Evolutionary conservation across 2,888 invertebrate genomes (phyloP).

Genomic region (Coronaproctus castanopsis): DNA sequence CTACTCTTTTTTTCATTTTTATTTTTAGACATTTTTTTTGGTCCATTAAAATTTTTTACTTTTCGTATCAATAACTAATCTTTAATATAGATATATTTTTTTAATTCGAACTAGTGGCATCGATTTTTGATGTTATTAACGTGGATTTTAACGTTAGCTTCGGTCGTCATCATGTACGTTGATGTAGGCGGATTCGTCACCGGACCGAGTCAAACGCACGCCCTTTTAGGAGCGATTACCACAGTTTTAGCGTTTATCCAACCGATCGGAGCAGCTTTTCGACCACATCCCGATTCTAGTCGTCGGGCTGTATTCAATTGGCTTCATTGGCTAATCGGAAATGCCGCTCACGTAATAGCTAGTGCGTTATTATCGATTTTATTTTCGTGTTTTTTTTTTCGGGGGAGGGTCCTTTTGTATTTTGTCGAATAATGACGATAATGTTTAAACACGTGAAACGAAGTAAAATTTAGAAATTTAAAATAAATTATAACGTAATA

Average conservation of each 20-base stretch:
- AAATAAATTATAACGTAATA: no score
- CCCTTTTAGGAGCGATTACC: constrained; percentile 58
- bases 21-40: no score
- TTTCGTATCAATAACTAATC: no score
- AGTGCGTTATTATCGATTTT: constrained; percentile 51
- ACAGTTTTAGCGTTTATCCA: constrained; percentile 62
- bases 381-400: constrained; percentile 24
- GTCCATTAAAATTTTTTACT: no score
- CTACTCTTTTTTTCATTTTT: no score
- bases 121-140: constrained; percentile 63
- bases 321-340: constrained; percentile 75
- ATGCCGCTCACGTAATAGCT: constrained; percentile 65
- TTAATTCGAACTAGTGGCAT: no score
- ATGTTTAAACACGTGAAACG: no score
- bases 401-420: no score
- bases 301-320: constrained; percentile 72
- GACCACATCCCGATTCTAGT: constrained; percentile 64
- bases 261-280: constrained; percentile 66
- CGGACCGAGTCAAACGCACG: constrained; percentile 54
- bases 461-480: no score
- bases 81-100: no score
- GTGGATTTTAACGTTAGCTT: constrained; percentile 55
- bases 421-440: no score
- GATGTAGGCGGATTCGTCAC: constrained; percentile 54
- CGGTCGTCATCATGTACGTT: constrained; percentile 61